phyloP scores from a whole-genome alignment of 2,888 invertebrate species.

The Allacma fusca region DNA sequence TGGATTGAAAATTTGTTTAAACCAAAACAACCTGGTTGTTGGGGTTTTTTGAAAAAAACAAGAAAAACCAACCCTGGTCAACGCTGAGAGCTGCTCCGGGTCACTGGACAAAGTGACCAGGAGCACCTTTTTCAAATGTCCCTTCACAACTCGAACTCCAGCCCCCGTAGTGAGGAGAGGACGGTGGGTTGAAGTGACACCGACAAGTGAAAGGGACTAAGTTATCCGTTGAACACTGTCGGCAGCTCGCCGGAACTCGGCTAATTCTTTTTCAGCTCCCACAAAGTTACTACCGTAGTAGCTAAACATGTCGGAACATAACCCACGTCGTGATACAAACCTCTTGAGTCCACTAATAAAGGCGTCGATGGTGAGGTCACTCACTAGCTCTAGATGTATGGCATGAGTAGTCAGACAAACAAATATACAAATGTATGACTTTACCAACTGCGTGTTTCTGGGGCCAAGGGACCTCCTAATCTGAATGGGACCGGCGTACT shows the following conservation, averaged over 20 bases:
- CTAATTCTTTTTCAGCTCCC: neutral
- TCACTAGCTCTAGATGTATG: constrained; percentile 1
- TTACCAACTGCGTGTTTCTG: neutral
- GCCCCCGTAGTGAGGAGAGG: neutral
- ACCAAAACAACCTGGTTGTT: too few relatives aligned
- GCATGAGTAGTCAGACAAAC: neutral
- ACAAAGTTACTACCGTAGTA: constrained; percentile 13
- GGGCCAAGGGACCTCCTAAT: neutral
- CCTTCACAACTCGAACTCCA: neutral
- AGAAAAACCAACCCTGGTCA: too few relatives aligned
- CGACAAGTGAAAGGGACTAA: too few relatives aligned
- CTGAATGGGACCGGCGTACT: constrained; percentile 5
- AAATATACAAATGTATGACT: constrained; percentile 3
- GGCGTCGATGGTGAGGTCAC: too few relatives aligned
- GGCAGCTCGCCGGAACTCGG: too few relatives aligned
- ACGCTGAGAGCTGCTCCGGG: neutral
- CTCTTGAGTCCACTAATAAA: neutral
- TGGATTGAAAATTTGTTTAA: too few relatives aligned
- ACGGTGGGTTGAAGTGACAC: too few relatives aligned
- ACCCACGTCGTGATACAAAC: neutral
- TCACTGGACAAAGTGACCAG: neutral
- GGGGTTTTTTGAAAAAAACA: too few relatives aligned
- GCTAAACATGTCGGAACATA: neutral
- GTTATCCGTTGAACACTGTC: too few relatives aligned
- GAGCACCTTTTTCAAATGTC: constrained; percentile 6